These are phyloP conservation scores for Aurelia sp. DNA, from an alignment of 30 jellyfish, hydroid and myxozoan genomes.

Conservation along the genomic window DNA sequence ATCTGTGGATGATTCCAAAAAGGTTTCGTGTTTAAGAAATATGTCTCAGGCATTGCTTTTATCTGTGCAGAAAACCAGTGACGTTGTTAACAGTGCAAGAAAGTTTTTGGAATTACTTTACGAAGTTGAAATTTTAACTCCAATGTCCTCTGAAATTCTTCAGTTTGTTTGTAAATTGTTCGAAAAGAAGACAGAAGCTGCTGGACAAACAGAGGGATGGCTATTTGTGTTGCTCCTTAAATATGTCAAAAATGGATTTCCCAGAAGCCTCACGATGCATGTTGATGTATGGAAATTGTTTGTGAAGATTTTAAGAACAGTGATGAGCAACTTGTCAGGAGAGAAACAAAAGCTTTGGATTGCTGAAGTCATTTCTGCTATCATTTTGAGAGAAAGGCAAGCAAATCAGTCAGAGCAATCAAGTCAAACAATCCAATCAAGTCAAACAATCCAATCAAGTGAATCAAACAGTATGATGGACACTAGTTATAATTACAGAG, in stretches of 20 bases:
- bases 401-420: too few species aligned
- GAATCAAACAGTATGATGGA: too few species aligned
- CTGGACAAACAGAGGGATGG: not conserved
- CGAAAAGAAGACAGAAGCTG: not conserved
- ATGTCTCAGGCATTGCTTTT: constrained; percentile 25
- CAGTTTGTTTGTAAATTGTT: not conserved
- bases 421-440: too few species aligned
- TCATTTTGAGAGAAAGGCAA: too few species aligned
- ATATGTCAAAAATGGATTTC: not conserved
- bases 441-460: too few species aligned
- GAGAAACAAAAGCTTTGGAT: constrained; percentile 8
- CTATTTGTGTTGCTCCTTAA: not conserved
- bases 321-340: constrained; percentile 12
- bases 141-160: constrained; percentile 15
- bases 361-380: not conserved
- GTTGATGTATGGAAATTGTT: constrained; percentile 9
- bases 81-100: not conserved
- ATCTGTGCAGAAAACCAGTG: constrained; percentile 6
- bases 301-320: not conserved
- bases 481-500: not conserved
- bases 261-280: not conserved
- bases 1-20: not conserved
- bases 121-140: not conserved
- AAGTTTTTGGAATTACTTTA: constrained; percentile 8
- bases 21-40: not conserved